Percentiles rank a stretch among this genome's conserved stretches.
Conservation (phyloP, 1,140 invertebrate species). For the Saccostrea echinata region DNA sequence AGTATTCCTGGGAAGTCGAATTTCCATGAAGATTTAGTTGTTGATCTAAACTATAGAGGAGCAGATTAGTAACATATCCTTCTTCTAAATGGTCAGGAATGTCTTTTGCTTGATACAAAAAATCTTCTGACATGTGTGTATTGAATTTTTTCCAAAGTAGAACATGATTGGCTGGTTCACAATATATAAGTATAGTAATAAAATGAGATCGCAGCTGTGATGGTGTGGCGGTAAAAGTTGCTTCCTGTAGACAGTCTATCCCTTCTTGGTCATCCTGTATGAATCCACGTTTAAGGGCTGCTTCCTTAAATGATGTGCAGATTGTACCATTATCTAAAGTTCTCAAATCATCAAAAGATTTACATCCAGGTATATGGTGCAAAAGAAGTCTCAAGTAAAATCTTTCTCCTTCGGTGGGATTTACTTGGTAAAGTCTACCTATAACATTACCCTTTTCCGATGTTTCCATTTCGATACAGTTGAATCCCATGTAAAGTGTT, state of each 20-base stretch:
- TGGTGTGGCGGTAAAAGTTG: conserved; percentile 9
- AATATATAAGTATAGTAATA: conserved; percentile 9
- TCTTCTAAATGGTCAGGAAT: not conserved
- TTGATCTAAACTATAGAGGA: not conserved
- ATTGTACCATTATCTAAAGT: conserved; percentile 39
- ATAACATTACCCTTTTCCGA: too few relatives aligned
- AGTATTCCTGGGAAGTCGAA: not conserved
- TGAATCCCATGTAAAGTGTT: too few relatives aligned
- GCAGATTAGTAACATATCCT: not conserved
- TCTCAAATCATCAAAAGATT: conserved; percentile 42
- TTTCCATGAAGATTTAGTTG: not conserved
- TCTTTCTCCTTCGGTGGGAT: too few relatives aligned
- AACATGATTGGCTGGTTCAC: conserved; percentile 13
- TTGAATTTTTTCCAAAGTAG: conserved; percentile 6
- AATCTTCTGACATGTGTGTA: not conserved
- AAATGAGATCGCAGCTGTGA: conserved; percentile 16
- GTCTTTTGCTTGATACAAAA: not conserved
- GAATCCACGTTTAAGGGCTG: conserved; percentile 22
- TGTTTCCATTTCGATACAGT: too few relatives aligned
- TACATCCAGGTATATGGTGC: conserved; percentile 9
- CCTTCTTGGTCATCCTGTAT: conserved; percentile 41
- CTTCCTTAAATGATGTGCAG: conserved; percentile 14
- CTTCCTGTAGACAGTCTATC: conserved; percentile 34
- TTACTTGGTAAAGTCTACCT: too few relatives aligned
- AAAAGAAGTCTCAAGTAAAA: conserved; percentile 47